Evolutionary conservation across 1,140 invertebrate genomes (phyloP).

Genomic region (Achroia grisella): DNA sequence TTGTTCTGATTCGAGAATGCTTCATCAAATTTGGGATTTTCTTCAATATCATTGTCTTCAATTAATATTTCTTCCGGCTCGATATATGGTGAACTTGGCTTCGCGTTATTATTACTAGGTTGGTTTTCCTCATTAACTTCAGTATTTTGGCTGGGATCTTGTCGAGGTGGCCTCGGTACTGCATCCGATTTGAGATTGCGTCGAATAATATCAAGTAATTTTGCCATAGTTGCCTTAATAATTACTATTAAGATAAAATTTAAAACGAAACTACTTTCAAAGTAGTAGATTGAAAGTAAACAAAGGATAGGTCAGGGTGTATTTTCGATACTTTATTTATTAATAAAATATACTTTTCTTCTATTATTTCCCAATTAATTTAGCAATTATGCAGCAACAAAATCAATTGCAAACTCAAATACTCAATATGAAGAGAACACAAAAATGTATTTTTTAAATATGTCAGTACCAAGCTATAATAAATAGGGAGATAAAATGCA

Average conservation of each 20-base stretch:
- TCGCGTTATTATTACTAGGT: slow-evolving; percentile 15
- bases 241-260: slow-evolving; percentile 8
- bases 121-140: slow-evolving; percentile 8
- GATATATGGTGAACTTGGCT: slow-evolving; percentile 21
- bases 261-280: too few species aligned
- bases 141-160: slow-evolving; percentile 6
- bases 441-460: too few species aligned
- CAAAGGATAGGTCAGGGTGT: too few species aligned
- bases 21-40: slow-evolving; percentile 29
- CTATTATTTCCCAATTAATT: too few species aligned
- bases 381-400: too few species aligned
- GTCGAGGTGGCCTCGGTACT: slow-evolving; percentile 40
- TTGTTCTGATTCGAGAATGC: slow-evolving; percentile 16
- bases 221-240: slow-evolving; percentile 3
- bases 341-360: too few species aligned
- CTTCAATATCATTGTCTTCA: slow-evolving; percentile 27
- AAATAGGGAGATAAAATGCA: too few species aligned
- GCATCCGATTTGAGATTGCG: slow-evolving; percentile 54
- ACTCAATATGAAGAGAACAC: too few species aligned
- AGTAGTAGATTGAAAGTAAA: too few species aligned
- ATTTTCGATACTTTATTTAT: too few species aligned
- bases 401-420: too few species aligned
- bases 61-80: slow-evolving; percentile 30
- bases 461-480: too few species aligned
- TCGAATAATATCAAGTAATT: slow-evolving; percentile 15